Base-by-base conservation (phyloP, 1,140 invertebrate genomes). In the Drosophila bipectinata region DNA sequence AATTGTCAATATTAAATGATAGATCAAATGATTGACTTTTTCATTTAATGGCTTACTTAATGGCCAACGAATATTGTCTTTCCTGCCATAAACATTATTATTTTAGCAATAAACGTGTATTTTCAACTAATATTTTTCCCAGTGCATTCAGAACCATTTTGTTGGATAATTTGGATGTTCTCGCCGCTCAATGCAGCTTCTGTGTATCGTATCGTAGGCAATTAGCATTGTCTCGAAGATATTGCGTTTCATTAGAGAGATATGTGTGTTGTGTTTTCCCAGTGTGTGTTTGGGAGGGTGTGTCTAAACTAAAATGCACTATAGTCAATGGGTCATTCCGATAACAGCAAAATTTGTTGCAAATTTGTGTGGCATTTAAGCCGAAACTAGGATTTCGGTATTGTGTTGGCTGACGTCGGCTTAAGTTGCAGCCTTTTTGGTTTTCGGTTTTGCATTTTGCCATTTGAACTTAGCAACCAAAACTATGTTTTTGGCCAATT, bases 231-330 rank as follows among this genome's bases (percentile, higher is more conserved):
- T 84, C 73, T 85, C 77, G 44, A 85, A 85, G 81, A 85, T 85
- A 85, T 85, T 80, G 81, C 74, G 68, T 80, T 85, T 85, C 81
- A 85, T 85, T 85, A 85, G 64, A 63, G 59, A 76, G 77, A 84
- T 84, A 56, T 56, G 62, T 48, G 44, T 48, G 30, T 34, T 44
- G 14, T 37, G 34, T 37, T 37, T 7, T 62, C 54, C 9, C 14
- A 21, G 9, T 8, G 9, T 59, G 15, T 49, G 12, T 30, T n/a
- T 24, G 18, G 21, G 21, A 2, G 24, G 15, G 59, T 63, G 32
- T 34, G n/a, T 49, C 59, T 37, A 14, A 32, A 60, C 44, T 26
- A 44, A 44, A 66, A 32, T 51, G 62, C 62, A 52, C 34, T 66
- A 51, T 45, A 75, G 71, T 83, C 75, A 83, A 74, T 84, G 77